Base-by-base conservation (phyloP, 2,113 vertebrate species). In the Artemisiospiza belli region DNA sequence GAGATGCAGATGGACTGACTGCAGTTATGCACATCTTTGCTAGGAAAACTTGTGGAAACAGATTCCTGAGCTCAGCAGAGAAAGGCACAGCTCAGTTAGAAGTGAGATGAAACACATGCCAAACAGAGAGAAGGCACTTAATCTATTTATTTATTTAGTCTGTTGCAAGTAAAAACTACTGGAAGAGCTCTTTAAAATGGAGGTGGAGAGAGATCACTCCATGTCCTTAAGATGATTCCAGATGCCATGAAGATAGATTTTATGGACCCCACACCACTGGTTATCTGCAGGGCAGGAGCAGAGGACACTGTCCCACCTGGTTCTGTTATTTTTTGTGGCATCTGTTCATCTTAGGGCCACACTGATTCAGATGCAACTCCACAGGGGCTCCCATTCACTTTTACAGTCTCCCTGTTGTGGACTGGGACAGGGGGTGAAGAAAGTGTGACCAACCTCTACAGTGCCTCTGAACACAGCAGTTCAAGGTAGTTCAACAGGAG, bases 361-460 rank as follows among this genome's bases (percentile, higher is more conserved):
- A 5, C 27, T 18, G 41, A 37, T 7, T 44, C 25, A 31, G 55
- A 77, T 5, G 4, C 7, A 59, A 0, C 24, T 57, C n/a, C 62
- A 37, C 3, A 7, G 41, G 12, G 13, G 15, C 21, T 39, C 14
- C 14, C 64, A 39, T 0, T 0, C 3, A 66, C 8, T 52, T n/a
- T 30, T 14, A 17, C 2, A 10, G 19, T 47, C 24, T 46, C n/a
- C 43, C 66, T 11, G 21, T 6, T 52, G 33, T 23, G 47, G 43
- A 23, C 25, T 11, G 19, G 47, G 33, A n/a, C 17, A 23, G 10
- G 15, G 46, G 14, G 7, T 41, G 17, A 58, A 61, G 27, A 61
- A 33, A 28, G 28, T 0, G 2, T 24, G 19, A 92, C n/a, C 37
- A 49, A 58, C 9, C 19, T 54, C 23, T 11, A 4, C 27, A 67